These are phyloP conservation scores for Colletes collaris DNA, from an alignment of 2,888 invertebrate genomes.

Conservation along the genomic window DNA sequence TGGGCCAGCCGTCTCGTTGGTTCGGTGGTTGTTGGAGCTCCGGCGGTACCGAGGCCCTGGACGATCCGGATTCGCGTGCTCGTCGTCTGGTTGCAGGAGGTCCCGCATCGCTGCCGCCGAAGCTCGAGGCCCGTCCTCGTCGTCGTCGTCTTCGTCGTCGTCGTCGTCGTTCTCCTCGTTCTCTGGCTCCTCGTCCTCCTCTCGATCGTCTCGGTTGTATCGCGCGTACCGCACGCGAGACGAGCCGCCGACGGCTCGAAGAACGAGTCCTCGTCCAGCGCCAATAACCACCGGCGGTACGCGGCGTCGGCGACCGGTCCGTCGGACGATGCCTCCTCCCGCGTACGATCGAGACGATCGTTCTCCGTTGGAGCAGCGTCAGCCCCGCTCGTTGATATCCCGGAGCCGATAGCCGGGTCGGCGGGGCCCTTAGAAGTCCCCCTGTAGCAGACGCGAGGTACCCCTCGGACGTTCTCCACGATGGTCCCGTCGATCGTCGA, in stretches of 20 bases:
- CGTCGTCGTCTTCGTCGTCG: background rate
- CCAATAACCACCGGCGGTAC: too few species aligned
- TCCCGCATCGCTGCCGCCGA: slow-evolving; percentile 83
- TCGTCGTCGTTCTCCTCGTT: background rate
- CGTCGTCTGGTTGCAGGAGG: slow-evolving; percentile 80
- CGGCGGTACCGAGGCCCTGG: slow-evolving; percentile 18
- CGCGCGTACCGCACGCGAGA: background rate
- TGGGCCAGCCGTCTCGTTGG: slow-evolving; percentile 2
- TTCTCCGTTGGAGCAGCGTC: slow-evolving; percentile 63
- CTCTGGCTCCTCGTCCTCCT: slow-evolving; percentile 16
- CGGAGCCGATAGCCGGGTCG: slow-evolving; percentile 74
- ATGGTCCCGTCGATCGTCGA: slow-evolving; percentile 8
- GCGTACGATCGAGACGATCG: slow-evolving; percentile 46
- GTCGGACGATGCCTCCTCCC: slow-evolving; percentile 15
- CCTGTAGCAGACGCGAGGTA: slow-evolving; percentile 68
- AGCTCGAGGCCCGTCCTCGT: slow-evolving; percentile 80
- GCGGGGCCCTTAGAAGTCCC: slow-evolving; percentile 79
- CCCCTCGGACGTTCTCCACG: slow-evolving; percentile 45
- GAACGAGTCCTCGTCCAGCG: too few species aligned
- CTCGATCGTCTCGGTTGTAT: slow-evolving; percentile 10
- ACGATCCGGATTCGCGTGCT: slow-evolving; percentile 45
- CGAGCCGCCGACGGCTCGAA: too few species aligned
- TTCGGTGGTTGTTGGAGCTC: background rate
- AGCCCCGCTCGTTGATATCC: slow-evolving; percentile 77
- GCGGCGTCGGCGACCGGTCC: background rate